These are phyloP conservation scores for Okapia johnstoni DNA, from an alignment of 2,113 vertebrate species.

Conservation along the genomic window DNA sequence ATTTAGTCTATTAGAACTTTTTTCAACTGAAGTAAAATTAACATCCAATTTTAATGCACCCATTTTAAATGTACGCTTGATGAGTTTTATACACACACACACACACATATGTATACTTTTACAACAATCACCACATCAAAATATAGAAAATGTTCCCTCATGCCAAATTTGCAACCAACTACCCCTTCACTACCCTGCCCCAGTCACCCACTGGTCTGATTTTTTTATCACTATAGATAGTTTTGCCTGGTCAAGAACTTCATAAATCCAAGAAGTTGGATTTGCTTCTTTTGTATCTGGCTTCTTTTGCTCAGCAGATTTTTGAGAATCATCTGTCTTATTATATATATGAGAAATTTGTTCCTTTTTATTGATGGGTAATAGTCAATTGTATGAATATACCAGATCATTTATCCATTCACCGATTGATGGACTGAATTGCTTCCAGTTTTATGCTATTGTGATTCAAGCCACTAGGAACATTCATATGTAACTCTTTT, in stretches of 20 bases:
- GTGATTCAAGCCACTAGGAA: background rate
- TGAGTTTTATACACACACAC: background rate
- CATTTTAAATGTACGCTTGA: background rate
- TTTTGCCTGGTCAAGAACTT: background rate
- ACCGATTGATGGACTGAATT: background rate
- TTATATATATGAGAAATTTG: background rate
- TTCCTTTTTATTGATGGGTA: background rate
- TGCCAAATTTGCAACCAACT: background rate
- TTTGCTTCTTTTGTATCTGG: background rate
- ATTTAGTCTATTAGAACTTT: background rate
- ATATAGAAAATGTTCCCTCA: background rate
- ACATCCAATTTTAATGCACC: background rate
- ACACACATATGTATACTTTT: accelerated
- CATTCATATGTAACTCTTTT: background rate
- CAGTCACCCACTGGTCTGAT: background rate
- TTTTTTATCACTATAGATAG: background rate
- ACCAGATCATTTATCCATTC: background rate
- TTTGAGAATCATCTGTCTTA: background rate
- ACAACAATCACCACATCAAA: background rate
- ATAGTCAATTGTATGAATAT: background rate
- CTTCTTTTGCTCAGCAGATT: background rate
- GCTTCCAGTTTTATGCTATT: background rate
- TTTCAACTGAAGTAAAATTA: background rate
- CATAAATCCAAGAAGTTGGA: background rate
- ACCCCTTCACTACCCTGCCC: accelerated